phyloP scores from a whole-genome alignment of 2,797 vertebrate species.

The Uromys caudimaculatus region DNA sequence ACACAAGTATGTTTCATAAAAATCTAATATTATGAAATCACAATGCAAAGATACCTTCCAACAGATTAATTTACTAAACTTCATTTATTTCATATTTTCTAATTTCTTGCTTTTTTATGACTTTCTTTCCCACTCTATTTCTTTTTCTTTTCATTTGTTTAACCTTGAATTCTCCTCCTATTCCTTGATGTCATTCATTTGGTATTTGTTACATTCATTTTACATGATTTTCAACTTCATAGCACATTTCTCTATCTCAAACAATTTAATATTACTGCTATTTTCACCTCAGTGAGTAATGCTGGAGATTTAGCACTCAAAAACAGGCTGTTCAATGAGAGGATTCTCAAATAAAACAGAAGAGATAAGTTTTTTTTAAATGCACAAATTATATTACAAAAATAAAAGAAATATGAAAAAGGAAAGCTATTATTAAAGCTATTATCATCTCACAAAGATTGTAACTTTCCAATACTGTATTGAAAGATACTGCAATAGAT shows the following conservation, averaged over 20 bases:
- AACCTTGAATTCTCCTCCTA: background rate
- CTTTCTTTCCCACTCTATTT: background rate
- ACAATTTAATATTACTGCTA: background rate
- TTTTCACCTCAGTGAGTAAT: background rate
- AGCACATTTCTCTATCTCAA: background rate
- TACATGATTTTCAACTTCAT: background rate
- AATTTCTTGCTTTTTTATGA: background rate
- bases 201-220: background rate
- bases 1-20: background rate
- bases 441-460: background rate
- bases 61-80: background rate
- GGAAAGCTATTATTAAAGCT: background rate
- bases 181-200: background rate
- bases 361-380: background rate
- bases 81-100: background rate
- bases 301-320: background rate
- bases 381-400: background rate
- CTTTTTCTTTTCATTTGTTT: background rate
- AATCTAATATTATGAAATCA: constrained; percentile 28
- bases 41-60: background rate
- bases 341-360: background rate
- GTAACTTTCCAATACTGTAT: background rate
- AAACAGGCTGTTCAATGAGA: background rate
- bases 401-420: background rate
- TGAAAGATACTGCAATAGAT: background rate